Base-by-base conservation (phyloP, 2,888 invertebrate species). In the Diloba caeruleocephala region DNA sequence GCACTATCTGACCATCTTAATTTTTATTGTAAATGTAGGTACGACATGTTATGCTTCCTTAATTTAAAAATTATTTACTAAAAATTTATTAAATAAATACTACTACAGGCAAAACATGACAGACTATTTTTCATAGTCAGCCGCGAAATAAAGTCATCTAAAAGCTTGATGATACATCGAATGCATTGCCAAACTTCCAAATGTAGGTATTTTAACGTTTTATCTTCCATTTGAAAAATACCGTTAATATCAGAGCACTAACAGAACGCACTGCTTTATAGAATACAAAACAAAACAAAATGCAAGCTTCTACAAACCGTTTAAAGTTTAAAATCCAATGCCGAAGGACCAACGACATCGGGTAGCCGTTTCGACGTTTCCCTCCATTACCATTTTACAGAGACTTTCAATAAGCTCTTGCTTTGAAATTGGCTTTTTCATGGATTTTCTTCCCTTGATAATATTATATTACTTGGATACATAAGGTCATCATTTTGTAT, bases 331-430 rank as follows among this genome's bases (percentile, higher is more conserved):
- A 66, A 72, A 53, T 73, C 48, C 36, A 64, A 57, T 61, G 52
- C 45, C 39, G 31, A 32, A 19, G n/a, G 41, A 32, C 15, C 32
- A 45, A 62, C 51, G 53, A 60, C 58, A 70, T 71, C 64, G 32
- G 63, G 54, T 7, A 49, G 50, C 58, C 74, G 46, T 66, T 69
- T 70, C 53, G 45, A 42, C 61, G 68, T 67, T 76, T 76, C 67
- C 65, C 67, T 62, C 68, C 64, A 64, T 72, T 72, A 66, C 64
- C 74, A 67, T 73, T 76, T 70, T 64, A 74, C 61, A 73, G 48
- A 62, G 67, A 74, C 58, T 74, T 77, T 71, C 70, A 79, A 77
- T 77, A 74, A 75, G 76, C 62, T 74, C 63, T 71, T 65, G 60
- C 73, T 72, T 76, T 61, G 64, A 54, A 71, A 71, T 71, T 70